Evolutionary conservation across 2,888 invertebrate genomes (phyloP), one percentile per base, ranked within the genome.

Genomic region (Eucera pruinosa): DNA sequence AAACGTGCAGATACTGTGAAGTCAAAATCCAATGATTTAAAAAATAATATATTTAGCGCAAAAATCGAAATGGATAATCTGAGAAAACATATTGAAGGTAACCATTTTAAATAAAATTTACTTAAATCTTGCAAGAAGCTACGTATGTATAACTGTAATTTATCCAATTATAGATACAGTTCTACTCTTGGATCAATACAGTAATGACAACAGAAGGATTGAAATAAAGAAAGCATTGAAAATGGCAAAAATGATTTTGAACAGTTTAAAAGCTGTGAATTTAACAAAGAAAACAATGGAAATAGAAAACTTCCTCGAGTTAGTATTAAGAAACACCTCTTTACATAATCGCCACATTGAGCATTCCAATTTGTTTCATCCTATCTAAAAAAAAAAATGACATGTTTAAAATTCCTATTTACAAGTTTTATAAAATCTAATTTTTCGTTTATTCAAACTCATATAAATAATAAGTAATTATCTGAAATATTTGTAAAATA

Each of bases 221-320:
- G 94, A 93, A 74, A 87, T 94, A 2, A 93, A 94, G 36, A 93
- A 93, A 15, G 94, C 94, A 0, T 82, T 95, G 5, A 92, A 93
- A 58, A 93, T 94, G 84, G 94, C 94, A 0, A 91, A 90, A 13
- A 91, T 89, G 78, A 92, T 94, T 68, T 90, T 94, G 27, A 92
- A 93, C 27, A 90, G 93, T 33, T 93, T 95, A 52, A 92, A 93
- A 52, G 82, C 76, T 68, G 73, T 91, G 0, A 87, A 92, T 57
- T 84, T 93, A 15, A 86, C 90, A 2, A 86, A 86, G 23, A 92
- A 89, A 81, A 93, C 92, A n/a, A 84, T 91, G 65, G 85, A 88
- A 55, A 86, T 93, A 27, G 88, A 91, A 73, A 78, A 86, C 20
- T 86, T 91, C 68, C 88, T 93, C 7, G 87, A 92, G 84, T 89